A percentile compares a stretch with the other conserved stretches of the same genome.
These are phyloP conservation scores for Phoxinus dragarum DNA, from an alignment of 2,797 vertebrate species.

Conservation along the genomic window DNA sequence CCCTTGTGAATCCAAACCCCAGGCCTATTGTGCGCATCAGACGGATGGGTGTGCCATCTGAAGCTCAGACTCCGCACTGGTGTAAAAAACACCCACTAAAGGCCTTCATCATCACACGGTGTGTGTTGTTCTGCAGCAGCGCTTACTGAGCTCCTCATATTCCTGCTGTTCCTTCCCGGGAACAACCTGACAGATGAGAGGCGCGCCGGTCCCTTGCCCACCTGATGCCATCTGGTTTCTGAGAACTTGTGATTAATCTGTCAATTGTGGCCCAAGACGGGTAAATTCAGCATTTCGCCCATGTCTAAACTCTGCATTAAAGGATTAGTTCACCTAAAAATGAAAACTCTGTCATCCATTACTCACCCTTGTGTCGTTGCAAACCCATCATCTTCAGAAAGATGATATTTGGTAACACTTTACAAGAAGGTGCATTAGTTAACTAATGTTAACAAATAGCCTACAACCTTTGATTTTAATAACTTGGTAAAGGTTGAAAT, in stretches of 20 bases:
- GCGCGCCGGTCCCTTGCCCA: not conserved
- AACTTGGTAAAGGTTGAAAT: no score
- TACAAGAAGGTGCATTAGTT: no score
- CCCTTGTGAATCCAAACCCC: not conserved
- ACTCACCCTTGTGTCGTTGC: not conserved
- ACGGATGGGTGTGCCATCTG: not conserved
- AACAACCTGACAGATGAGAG: constrained; percentile 3
- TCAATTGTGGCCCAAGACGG: not conserved
- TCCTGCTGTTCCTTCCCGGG: constrained; percentile 1
- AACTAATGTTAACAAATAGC: no score
- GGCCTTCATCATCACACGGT: not conserved
- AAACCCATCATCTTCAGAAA: not conserved
- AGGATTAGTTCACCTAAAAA: not conserved
- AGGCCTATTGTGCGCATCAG: not conserved
- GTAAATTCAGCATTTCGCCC: not conserved
- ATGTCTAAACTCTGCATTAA: not conserved
- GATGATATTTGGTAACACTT: no score
- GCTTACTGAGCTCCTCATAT: not conserved
- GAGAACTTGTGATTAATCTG: not conserved
- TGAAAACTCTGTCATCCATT: not conserved
- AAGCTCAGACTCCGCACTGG: not conserved
- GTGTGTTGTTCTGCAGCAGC: constrained; percentile 14
- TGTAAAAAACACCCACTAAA: not conserved
- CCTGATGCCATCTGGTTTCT: not conserved
- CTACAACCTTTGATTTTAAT: no score